Evolutionary conservation across 2,888 invertebrate genomes (phyloP), one percentile per base, ranked within the genome.

Genomic region (Dascillus cervinus): DNA sequence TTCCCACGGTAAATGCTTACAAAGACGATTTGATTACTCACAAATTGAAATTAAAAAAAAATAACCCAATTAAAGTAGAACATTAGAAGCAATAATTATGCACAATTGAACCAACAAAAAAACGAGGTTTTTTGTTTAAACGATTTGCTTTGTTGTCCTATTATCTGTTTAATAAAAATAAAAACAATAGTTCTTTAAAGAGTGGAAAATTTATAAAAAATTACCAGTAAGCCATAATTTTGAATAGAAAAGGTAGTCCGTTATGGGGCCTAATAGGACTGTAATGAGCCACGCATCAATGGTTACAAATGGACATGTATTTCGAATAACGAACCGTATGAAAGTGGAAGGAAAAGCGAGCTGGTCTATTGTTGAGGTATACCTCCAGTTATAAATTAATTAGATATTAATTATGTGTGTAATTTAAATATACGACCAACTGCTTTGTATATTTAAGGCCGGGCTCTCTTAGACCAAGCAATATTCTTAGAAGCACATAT

Each of bases 261-360:
- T 46, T 46, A 46, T 32, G 29, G 32, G 36, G 32, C 38, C 43
- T 44, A 46, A 44, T 46, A 44, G 38, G 39, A 15, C 27, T 19
- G 34, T 45, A 45, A 45, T 45, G 45, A 45, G 45, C 39, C 39
- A 43, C 36, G 45, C 43, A 41, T 40, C 43, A 38, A 31, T 38
- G 45, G 39, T 39, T 36, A 33, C 38, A 43, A 31, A 29, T 34
- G 28, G 28, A 28, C 38, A 38, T 34, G 30, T 26, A 25, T 23
- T 13, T 29, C 37, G 28, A n/a, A 29, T 26, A 31, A 33, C 17
- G 21, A 28, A 25, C 22, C 33, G 28, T 25, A 34, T 15, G 32
- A 17, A 23, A 29, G 13, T 20, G 26, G 14, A 19, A 20, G 24
- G 34, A 22, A 39, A 33, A 34, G 20, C 22, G 36, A 20, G 17